These are phyloP conservation scores for Dendrocincla fuliginosa DNA, from an alignment of 2,797 vertebrate species.

Conservation along the genomic window DNA sequence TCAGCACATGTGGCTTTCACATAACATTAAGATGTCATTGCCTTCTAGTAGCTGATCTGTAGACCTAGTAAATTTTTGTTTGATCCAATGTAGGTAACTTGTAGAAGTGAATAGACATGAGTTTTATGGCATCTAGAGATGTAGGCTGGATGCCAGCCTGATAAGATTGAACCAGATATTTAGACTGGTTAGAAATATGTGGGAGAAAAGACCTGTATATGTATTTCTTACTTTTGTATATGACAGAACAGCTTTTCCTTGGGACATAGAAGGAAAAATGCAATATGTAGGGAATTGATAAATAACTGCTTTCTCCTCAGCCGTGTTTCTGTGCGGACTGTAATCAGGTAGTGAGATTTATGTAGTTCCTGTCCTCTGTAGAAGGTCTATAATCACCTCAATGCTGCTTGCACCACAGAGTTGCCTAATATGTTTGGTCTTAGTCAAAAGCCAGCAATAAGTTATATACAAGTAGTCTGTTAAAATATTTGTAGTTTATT, in stretches of 20 bases:
- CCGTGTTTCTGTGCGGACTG: not conserved
- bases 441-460: not conserved
- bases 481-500: not conserved
- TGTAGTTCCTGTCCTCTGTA: not conserved
- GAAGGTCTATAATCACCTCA: accelerated
- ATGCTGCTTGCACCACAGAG: not conserved
- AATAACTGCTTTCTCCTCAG: not conserved
- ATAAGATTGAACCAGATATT: not conserved
- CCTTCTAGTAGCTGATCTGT: not conserved
- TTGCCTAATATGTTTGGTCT: not conserved
- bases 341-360: not conserved
- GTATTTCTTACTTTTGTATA: not conserved
- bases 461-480: not conserved
- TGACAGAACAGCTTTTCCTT: not conserved
- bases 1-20: not conserved
- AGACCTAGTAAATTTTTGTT: not conserved
- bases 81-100: not conserved
- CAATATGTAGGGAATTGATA: not conserved
- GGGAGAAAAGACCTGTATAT: not conserved
- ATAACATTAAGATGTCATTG: not conserved
- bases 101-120: not conserved
- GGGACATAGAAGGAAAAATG: not conserved
- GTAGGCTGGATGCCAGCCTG: not conserved
- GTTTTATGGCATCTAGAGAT: not conserved
- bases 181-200: not conserved